A percentile compares a stretch with the other conserved stretches of the same genome.
Conservation (phyloP, 2,888 invertebrate species). For the Orgyia antiqua region DNA sequence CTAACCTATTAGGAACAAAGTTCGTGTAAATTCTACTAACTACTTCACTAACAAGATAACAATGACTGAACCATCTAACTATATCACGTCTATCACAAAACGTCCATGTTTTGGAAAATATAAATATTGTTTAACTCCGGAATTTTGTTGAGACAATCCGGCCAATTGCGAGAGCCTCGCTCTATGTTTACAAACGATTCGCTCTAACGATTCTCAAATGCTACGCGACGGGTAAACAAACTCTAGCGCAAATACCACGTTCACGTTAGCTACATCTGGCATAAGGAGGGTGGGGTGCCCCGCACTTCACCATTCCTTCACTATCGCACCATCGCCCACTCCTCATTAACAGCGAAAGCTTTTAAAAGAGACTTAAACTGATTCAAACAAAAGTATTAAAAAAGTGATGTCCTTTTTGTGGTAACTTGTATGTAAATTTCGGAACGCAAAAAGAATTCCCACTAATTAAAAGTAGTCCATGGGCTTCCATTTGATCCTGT, state of each 20-base stretch:
- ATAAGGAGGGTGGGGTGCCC: slow-evolving; percentile 21
- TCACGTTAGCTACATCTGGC: slow-evolving; percentile 32
- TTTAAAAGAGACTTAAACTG: slow-evolving; percentile 68
- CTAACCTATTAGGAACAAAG: slow-evolving; percentile 60
- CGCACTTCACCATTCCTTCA: slow-evolving; percentile 26
- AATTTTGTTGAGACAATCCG: slow-evolving; percentile 63
- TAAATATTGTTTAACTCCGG: slow-evolving; percentile 68
- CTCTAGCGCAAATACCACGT: slow-evolving; percentile 58
- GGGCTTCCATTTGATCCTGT: slow-evolving; percentile 43
- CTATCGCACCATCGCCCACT: slow-evolving; percentile 45
- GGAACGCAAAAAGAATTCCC: slow-evolving; percentile 53
- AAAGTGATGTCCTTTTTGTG: slow-evolving; percentile 66
- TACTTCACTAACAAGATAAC: slow-evolving; percentile 73
- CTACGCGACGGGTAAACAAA: slow-evolving; percentile 68
- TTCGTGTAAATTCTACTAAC: slow-evolving; percentile 69
- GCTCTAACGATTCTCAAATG: slow-evolving; percentile 74
- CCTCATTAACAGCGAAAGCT: slow-evolving; percentile 68
- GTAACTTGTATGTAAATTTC: slow-evolving; percentile 69
- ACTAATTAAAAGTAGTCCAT: slow-evolving; percentile 64
- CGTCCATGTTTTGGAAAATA: slow-evolving; percentile 67
- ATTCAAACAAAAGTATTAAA: slow-evolving; percentile 68
- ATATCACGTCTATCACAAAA: slow-evolving; percentile 69
- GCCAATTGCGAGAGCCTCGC: slow-evolving; percentile 61
- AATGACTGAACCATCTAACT: slow-evolving; percentile 76
- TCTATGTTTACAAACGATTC: slow-evolving; percentile 66